These are phyloP conservation scores for Sphaeridia pumilis DNA, from an alignment of 2,888 invertebrate species.

Conservation along the genomic window DNA sequence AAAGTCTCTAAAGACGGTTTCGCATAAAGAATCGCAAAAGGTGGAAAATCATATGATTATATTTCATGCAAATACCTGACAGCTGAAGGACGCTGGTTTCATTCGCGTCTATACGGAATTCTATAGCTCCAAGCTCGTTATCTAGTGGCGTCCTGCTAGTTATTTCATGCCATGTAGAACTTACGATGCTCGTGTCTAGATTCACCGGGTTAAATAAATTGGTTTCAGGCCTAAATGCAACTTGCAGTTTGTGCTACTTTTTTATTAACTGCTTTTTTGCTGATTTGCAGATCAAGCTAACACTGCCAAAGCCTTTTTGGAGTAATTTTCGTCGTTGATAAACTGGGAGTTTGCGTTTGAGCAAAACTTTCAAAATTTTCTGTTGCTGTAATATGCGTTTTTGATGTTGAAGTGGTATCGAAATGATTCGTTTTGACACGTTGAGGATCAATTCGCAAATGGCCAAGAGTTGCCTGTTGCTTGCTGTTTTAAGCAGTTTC, in stretches of 20 bases:
- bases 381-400: not conserved
- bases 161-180: not conserved
- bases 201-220: not conserved
- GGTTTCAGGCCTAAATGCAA: not conserved
- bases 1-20: not conserved
- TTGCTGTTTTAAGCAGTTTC: not conserved
- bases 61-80: not conserved
- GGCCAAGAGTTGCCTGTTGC: not conserved
- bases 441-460: not conserved
- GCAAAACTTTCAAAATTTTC: not conserved
- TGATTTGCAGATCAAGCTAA: not conserved
- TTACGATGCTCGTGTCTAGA: not conserved
- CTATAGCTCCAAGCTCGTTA: not conserved
- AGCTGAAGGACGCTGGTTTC: not conserved
- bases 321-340: not conserved
- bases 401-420: not conserved
- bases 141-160: not conserved
- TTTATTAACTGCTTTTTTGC: not conserved
- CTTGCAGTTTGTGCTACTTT: too few species aligned
- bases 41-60: not conserved
- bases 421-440: not conserved
- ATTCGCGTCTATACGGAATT: not conserved
- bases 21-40: not conserved
- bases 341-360: not conserved
- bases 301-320: not conserved